These are phyloP conservation scores for Amphiprion ocellaris DNA, from an alignment of 2,113 vertebrate genomes.

Conservation along the genomic window DNA sequence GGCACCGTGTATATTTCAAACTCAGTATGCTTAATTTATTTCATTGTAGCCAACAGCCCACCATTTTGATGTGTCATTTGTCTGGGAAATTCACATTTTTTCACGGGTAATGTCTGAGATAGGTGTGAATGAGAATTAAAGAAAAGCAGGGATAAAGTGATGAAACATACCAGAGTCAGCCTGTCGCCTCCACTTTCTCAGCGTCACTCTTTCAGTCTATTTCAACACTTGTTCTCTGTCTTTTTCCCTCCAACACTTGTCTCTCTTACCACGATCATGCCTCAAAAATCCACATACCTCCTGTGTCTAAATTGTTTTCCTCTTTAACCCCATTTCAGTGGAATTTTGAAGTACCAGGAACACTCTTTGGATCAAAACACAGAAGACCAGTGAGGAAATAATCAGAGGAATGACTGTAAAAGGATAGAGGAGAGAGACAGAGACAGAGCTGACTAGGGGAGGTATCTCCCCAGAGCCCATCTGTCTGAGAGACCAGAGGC, in stretches of 20 bases:
- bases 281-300: slow-evolving; percentile 34
- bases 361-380: slow-evolving; percentile 1
- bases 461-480: slow-evolving; percentile 67
- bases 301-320: slow-evolving; percentile 18
- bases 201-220: slow-evolving; percentile 41
- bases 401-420: slow-evolving; percentile 21
- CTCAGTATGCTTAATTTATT: not conserved
- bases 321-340: slow-evolving; percentile 19
- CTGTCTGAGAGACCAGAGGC: slow-evolving; percentile 65
- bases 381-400: slow-evolving; percentile 21
- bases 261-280: slow-evolving; percentile 15
- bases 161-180: slow-evolving; percentile 39
- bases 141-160: slow-evolving; percentile 33
- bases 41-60: not conserved
- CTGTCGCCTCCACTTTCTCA: slow-evolving; percentile 14
- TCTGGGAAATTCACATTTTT: slow-evolving; percentile 2
- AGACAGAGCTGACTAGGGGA: slow-evolving; percentile 50
- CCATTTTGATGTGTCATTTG: not conserved
- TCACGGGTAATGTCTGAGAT: not conserved
- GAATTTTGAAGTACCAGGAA: not conserved
- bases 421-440: slow-evolving; percentile 13
- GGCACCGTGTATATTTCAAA: not conserved
- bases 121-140: slow-evolving; percentile 18
- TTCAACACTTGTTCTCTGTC: slow-evolving; percentile 33
- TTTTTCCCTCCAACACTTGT: not conserved